Base-by-base conservation (phyloP, 2,888 invertebrate species). In the Luffia ferchaultella region DNA sequence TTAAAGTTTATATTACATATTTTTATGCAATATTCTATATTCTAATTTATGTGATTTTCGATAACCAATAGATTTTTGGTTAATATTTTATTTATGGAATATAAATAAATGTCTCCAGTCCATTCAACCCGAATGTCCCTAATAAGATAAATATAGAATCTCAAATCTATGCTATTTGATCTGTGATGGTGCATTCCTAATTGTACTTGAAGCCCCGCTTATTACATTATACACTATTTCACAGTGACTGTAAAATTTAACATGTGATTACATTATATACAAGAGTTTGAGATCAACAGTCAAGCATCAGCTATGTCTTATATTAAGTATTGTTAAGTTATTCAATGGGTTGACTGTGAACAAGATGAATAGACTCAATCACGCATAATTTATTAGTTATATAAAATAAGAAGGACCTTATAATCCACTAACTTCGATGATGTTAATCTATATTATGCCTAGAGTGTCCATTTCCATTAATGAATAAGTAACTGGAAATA, bases 261-360 rank as follows among this genome's bases (percentile, higher is more conserved):
- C 82, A 80, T 75, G 77, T 80, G 80, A 74, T 78, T 77, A 80
- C 67, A 78, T 75, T 78, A 78, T 79, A 75, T 82, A 82, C 78
- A 82, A 72, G 76, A 57, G 62, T 67, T 72, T 76, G 78, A 79
- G 82, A 80, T 79, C 77, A 82, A 80, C 79, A 78, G 75, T 76
- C 67, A 82, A 82, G 80, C 79, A 63, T 73, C 72, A 74, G 68
- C 72, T 79, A 75, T 67, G 60, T 67, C 63, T 60, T 53, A 59
- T 64, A 62, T 59, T 57, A 56, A 60, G 62, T 63, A 60, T 45
- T 50, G 16, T 46, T 20, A 46, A 50, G 50, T 50, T 45, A 17
- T 20, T 20, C 20, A 43, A 20, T 43, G 20, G 43, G 49, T 43
- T 49, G 42, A 43, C 43, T 43, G 16, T 44, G 17, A 20, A 30